Evolutionary conservation across 2,797 vertebrate species (phyloP).

Genomic region (Lacerta viridis): DNA sequence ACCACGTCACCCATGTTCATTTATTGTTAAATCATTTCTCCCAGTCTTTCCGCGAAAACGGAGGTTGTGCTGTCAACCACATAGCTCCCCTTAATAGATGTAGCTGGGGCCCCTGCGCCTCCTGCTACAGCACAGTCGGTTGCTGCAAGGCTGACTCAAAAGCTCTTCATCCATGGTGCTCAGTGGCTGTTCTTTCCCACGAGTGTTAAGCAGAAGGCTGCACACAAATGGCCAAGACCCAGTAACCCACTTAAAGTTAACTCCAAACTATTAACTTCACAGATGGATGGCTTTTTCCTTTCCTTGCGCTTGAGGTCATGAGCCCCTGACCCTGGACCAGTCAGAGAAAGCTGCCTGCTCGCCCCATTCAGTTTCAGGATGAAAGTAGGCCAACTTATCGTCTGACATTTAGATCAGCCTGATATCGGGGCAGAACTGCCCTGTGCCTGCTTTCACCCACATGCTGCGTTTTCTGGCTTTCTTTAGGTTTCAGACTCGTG

Average conservation of each 20-base stretch:
- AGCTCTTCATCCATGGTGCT: background rate
- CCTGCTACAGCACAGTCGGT: background rate
- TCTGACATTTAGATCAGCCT: background rate
- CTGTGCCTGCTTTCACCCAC: slow-evolving; percentile 26
- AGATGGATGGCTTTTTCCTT: slow-evolving; percentile 47
- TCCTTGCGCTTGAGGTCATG: slow-evolving; percentile 54
- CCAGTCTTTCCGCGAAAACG: slow-evolving; percentile 1
- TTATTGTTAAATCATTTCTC: background rate
- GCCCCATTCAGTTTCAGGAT: slow-evolving; percentile 2
- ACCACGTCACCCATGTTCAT: slow-evolving; percentile 29
- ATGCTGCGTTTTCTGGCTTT: slow-evolving; percentile 41
- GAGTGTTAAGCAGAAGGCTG: slow-evolving; percentile 7
- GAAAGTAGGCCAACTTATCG: slow-evolving; percentile 28
- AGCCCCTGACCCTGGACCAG: slow-evolving; percentile 22
- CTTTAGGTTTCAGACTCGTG: slow-evolving; percentile 28
- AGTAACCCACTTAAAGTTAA: slow-evolving; percentile 34
- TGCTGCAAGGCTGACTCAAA: background rate
- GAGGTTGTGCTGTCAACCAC: background rate
- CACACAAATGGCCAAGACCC: slow-evolving; percentile 1
- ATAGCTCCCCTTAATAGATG: slow-evolving; percentile 13
- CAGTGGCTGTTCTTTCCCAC: slow-evolving; percentile 30
- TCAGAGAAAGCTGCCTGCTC: slow-evolving; percentile 13
- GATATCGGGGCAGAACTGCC: background rate
- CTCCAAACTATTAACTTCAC: slow-evolving; percentile 25
- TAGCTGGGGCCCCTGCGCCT: background rate